Conservation (phyloP, 2,113 vertebrate genomes). For the Todiramphus saurophagus region DNA sequence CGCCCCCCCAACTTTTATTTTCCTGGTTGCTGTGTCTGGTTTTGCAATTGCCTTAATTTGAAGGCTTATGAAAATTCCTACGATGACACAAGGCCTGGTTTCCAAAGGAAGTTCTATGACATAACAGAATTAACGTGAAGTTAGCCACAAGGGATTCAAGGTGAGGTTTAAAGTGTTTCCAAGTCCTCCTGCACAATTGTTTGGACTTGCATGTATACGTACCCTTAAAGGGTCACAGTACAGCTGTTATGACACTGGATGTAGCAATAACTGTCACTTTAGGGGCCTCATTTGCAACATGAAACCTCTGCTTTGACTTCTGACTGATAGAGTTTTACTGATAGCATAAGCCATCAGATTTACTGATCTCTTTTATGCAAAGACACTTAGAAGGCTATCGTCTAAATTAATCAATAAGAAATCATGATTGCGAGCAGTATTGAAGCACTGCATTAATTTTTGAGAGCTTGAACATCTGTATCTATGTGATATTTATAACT, state of each 20-base stretch:
- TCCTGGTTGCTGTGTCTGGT: neutral
- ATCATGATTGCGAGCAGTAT: neutral
- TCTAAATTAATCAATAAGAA: constrained; percentile 1
- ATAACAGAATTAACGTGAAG: neutral
- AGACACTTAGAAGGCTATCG: neutral
- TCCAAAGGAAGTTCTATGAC: neutral
- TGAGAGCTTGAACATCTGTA: neutral
- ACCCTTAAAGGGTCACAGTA: neutral
- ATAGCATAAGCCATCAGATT: neutral
- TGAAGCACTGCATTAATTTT: constrained; percentile 18
- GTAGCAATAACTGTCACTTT: neutral
- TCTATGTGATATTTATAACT: constrained; percentile 26
- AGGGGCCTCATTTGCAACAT: neutral
- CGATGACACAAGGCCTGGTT: neutral
- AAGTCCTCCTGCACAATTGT: neutral
- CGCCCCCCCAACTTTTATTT: neutral
- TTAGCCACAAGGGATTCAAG: neutral
- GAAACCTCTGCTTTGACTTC: neutral
- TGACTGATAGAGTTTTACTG: neutral
- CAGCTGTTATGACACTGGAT: neutral
- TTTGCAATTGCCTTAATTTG: neutral
- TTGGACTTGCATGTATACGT: neutral
- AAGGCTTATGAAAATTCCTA: neutral
- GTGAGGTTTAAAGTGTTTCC: neutral
- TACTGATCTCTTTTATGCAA: neutral